Conservation (phyloP, 2,888 invertebrate genomes). For the Drosophila phalerata region DNA sequence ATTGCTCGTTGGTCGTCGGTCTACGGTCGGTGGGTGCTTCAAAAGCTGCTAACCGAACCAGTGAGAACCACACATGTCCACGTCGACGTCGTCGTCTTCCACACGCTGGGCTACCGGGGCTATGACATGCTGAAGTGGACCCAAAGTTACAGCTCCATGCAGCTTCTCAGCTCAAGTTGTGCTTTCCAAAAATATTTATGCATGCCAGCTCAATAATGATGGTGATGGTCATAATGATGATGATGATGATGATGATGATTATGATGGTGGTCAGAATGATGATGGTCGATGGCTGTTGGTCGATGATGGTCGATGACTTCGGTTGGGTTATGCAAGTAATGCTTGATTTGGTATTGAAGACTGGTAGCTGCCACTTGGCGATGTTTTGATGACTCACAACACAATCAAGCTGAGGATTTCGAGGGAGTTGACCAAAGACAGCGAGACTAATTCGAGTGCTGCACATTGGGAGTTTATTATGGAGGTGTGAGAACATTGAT, state of each 20-base stretch:
- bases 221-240: constrained; percentile 32
- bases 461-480: constrained; percentile 58
- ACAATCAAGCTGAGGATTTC: constrained; percentile 41
- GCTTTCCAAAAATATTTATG: constrained; percentile 76
- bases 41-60: constrained; percentile 66
- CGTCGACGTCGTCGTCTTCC: constrained; percentile 8
- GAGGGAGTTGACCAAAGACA: constrained; percentile 40
- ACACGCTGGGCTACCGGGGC: constrained; percentile 59
- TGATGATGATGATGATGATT: constrained; percentile 37
- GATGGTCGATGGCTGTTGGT: constrained; percentile 50
- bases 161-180: constrained; percentile 43
- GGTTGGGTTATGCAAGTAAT: constrained; percentile 80
- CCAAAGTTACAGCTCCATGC: constrained; percentile 50
- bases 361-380: constrained; percentile 76
- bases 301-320: constrained; percentile 72
- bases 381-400: constrained; percentile 67
- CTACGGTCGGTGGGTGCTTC: constrained; percentile 76
- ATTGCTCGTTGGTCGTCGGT: constrained; percentile 24
- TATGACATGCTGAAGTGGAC: constrained; percentile 67
- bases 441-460: constrained; percentile 63
- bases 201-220: constrained; percentile 54
- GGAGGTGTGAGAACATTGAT: constrained; percentile 42
- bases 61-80: constrained; percentile 48
- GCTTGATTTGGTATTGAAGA: constrained; percentile 81
- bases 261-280: constrained; percentile 3